phyloP scores from a whole-genome alignment of 2,888 invertebrate genomes.

The Aleiodes alternator region DNA sequence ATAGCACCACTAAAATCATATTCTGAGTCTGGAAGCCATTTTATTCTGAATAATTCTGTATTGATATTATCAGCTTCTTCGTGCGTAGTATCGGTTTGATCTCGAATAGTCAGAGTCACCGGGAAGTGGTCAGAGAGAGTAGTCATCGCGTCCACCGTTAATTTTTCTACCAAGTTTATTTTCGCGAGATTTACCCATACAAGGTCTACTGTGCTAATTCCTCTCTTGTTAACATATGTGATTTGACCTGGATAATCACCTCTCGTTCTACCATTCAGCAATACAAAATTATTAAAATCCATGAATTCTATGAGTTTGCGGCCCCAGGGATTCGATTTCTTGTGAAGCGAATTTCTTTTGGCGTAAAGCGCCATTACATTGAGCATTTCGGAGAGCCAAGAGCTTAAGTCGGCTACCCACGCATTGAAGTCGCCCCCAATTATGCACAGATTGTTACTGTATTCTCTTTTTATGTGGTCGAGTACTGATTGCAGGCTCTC shows the following conservation, averaged over 20 bases:
- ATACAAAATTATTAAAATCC: conserved; percentile 32
- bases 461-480: too few species aligned
- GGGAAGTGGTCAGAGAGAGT: conserved; percentile 46
- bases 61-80: neutral
- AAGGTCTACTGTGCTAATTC: conserved; percentile 38
- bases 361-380: too few species aligned
- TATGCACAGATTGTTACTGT: too few species aligned
- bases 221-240: conserved; percentile 33
- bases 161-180: conserved; percentile 22
- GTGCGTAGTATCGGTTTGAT: neutral
- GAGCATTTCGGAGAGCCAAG: too few species aligned
- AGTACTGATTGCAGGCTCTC: too few species aligned
- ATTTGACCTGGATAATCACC: conserved; percentile 37
- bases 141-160: conserved; percentile 34
- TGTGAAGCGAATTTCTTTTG: too few species aligned
- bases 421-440: too few species aligned
- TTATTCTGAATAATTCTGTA: neutral
- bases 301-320: conserved; percentile 30
- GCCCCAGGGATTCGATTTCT: neutral
- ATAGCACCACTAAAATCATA: conserved; percentile 11
- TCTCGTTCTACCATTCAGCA: conserved; percentile 39
- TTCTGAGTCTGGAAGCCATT: neutral
- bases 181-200: conserved; percentile 29
- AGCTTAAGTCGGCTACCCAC: too few species aligned
- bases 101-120: neutral